Evolutionary conservation across 2,797 vertebrate species (phyloP).

Genomic region (Denticeps clupeoides): DNA sequence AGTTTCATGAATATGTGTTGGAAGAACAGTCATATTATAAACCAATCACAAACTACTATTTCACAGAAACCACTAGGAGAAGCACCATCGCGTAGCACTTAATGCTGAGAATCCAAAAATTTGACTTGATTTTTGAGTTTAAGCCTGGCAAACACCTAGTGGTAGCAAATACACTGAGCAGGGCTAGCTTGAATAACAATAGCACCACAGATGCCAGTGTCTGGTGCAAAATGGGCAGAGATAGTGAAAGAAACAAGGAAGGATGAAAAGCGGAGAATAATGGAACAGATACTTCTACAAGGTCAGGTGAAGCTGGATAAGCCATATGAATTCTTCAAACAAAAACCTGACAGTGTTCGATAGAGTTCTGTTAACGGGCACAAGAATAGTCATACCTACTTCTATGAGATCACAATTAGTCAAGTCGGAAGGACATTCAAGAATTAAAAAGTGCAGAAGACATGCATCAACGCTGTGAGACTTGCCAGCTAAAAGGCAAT

Average conservation of each 20-base stretch:
- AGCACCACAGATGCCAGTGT: neutral
- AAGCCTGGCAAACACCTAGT: too few relatives aligned
- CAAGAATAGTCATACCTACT: too few relatives aligned
- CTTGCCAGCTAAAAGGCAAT: slow-evolving; percentile 6
- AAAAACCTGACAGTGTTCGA: neutral
- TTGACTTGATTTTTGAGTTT: too few relatives aligned
- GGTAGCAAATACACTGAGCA: neutral
- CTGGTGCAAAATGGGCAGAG: neutral
- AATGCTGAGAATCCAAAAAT: too few relatives aligned
- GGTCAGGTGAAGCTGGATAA: neutral
- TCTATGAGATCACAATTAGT: neutral
- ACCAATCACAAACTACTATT: too few relatives aligned
- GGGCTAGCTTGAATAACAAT: neutral
- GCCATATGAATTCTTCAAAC: neutral
- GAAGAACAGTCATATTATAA: too few relatives aligned
- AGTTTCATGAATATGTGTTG: too few relatives aligned
- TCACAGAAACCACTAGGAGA: too few relatives aligned
- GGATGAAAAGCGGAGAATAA: too few relatives aligned
- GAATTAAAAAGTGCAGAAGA: slow-evolving; percentile 2
- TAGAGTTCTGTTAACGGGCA: slow-evolving; percentile 4
- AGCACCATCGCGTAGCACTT: too few relatives aligned
- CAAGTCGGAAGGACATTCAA: neutral
- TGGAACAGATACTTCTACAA: neutral
- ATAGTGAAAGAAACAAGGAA: neutral
- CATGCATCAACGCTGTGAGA: neutral